phyloP scores from a whole-genome alignment of 1,140 invertebrate species.

The Listronotus bonariensis region DNA sequence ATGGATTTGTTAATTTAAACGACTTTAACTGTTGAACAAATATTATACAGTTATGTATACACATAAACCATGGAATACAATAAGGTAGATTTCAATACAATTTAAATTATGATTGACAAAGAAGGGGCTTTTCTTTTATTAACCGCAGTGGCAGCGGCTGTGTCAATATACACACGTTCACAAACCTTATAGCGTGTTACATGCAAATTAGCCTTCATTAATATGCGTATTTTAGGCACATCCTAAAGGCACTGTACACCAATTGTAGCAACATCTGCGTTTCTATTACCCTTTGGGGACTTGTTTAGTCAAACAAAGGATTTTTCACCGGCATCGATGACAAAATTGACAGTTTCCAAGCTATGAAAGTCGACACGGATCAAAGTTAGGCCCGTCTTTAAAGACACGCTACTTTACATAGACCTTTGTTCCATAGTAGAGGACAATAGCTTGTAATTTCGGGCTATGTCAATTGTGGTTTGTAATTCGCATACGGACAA shows the following conservation, averaged over 20 bases:
- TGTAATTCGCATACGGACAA: background rate
- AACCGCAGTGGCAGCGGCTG: conserved; percentile 43
- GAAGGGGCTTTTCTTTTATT: conserved; percentile 30
- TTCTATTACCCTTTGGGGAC: conserved; percentile 46
- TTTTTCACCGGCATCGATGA: conserved; percentile 42
- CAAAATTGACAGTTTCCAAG: conserved; percentile 41
- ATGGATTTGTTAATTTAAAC: no score
- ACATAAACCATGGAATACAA: conserved; percentile 7
- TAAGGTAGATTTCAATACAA: conserved; percentile 23
- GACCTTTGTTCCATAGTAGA: background rate
- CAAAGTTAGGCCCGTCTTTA: conserved; percentile 3
- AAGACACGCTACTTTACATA: conserved; percentile 7
- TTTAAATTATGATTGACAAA: conserved; percentile 44
- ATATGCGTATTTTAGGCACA: conserved; percentile 51
- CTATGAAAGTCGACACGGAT: conserved; percentile 16
- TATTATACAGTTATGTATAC: conserved; percentile 1
- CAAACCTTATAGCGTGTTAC: conserved; percentile 49
- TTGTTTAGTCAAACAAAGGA: conserved; percentile 49
- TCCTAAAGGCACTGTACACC: conserved; percentile 39
- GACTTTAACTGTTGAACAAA: background rate
- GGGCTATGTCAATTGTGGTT: conserved; percentile 5
- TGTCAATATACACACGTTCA: conserved; percentile 46
- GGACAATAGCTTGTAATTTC: background rate
- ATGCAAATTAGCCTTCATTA: conserved; percentile 52
- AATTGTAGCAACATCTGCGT: conserved; percentile 39